These are phyloP conservation scores for Lepidotrigona ventralis DNA, from an alignment of 1,140 invertebrate genomes.

Conservation along the genomic window DNA sequence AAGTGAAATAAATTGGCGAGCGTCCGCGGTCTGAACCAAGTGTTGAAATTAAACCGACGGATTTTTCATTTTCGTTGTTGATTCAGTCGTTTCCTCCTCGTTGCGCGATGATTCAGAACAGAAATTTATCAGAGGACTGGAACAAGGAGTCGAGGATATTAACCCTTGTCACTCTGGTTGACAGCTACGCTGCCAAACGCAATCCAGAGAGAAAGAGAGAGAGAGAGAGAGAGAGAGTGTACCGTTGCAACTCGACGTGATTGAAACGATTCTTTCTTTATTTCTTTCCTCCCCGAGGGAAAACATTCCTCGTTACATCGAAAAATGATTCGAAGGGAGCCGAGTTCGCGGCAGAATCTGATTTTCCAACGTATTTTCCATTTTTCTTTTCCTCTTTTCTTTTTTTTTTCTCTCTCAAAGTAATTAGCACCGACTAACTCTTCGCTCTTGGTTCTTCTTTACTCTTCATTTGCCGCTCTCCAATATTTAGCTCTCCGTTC, in stretches of 20 bases:
- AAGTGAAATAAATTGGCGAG: too few relatives aligned
- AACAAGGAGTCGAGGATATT: neutral
- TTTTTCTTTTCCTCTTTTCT: too few relatives aligned
- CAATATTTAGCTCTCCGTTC: neutral
- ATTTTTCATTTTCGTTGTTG: too few relatives aligned
- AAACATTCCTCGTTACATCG: neutral
- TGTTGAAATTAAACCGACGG: too few relatives aligned
- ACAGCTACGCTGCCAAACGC: neutral
- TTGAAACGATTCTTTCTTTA: neutral
- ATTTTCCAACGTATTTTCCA: neutral
- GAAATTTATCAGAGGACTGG: neutral
- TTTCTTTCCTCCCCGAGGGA: too few relatives aligned
- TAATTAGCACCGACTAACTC: neutral
- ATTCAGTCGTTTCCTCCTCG: too few relatives aligned
- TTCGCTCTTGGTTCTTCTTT: neutral
- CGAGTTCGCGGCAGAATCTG: neutral
- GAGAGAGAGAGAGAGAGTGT: too few relatives aligned
- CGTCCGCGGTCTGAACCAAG: too few relatives aligned
- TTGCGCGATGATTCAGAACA: neutral
- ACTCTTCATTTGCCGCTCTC: neutral
- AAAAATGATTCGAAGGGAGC: neutral
- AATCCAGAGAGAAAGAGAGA: neutral
- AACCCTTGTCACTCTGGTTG: neutral
- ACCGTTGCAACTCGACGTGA: neutral
- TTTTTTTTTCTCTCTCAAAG: neutral